Evolutionary conservation across 2,113 vertebrate genomes (phyloP).

Genomic region (Chionodraco myersi): DNA sequence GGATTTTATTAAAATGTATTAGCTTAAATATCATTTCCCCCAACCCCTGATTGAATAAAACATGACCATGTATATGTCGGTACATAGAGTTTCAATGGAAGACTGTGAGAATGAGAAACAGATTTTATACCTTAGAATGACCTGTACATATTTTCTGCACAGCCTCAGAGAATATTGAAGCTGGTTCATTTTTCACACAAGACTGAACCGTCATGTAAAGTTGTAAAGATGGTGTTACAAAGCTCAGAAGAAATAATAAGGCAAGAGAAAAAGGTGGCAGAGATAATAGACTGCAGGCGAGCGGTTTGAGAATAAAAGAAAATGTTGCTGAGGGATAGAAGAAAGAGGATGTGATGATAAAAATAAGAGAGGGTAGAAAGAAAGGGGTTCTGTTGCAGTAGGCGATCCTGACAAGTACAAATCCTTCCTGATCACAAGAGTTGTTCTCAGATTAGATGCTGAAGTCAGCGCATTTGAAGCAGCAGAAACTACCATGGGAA

Average conservation of each 20-base stretch:
- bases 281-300: constrained; percentile 44
- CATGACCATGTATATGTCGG: not conserved
- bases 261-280: constrained; percentile 37
- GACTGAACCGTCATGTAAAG: constrained; percentile 33
- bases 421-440: constrained; percentile 71
- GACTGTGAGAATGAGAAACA: constrained; percentile 1
- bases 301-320: constrained; percentile 48
- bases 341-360: constrained; percentile 59
- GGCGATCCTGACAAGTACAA: constrained; percentile 65
- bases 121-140: not conserved
- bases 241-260: constrained; percentile 58
- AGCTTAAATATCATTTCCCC: not conserved
- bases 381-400: constrained; percentile 49
- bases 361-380: constrained; percentile 51
- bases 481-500: constrained; percentile 54
- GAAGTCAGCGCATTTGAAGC: constrained; percentile 73
- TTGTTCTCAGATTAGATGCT: constrained; percentile 66
- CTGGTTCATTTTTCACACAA: constrained; percentile 31
- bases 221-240: constrained; percentile 46
- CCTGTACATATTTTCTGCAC: constrained; percentile 20
- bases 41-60: constrained; percentile 12
- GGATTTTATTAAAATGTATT: constrained; percentile 27
- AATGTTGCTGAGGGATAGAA: constrained; percentile 59
- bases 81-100: not conserved
- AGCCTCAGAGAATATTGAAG: constrained; percentile 29